Evolutionary conservation across 1,140 invertebrate species (phyloP).

Genomic region (Anadara kagoshimensis): DNA sequence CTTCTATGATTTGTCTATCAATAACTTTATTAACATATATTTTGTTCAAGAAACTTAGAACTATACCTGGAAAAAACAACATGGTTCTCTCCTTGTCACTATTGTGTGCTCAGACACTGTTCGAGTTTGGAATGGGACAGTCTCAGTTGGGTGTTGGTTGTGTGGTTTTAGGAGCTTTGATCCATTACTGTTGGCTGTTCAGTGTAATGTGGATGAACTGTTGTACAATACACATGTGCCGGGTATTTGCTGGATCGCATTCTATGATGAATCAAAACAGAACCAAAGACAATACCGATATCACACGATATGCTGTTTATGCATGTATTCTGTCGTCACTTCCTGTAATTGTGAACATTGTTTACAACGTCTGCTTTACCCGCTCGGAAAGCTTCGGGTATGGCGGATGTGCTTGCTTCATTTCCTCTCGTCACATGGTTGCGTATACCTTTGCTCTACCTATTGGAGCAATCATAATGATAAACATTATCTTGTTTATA

Average conservation of each 20-base stretch:
- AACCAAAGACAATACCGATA: too few relatives aligned
- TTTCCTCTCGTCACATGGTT: too few relatives aligned
- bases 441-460: too few relatives aligned
- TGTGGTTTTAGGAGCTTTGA: conserved; percentile 80
- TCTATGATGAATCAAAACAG: too few relatives aligned
- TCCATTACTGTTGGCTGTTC: conserved; percentile 93
- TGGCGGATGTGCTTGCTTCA: too few relatives aligned
- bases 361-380: too few relatives aligned
- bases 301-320: too few relatives aligned
- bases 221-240: conserved; percentile 80
- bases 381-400: too few relatives aligned
- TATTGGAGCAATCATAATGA: too few relatives aligned
- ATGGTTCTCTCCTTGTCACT: conserved; percentile 45
- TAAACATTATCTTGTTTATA: too few relatives aligned
- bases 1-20: conserved; percentile 42
- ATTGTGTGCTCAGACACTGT: conserved; percentile 38
- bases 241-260: conserved; percentile 77
- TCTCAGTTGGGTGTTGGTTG: conserved; percentile 54
- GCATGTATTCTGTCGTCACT: too few relatives aligned
- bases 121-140: background rate
- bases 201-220: conserved; percentile 96
- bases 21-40: conserved; percentile 42
- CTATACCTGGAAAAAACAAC: conserved; percentile 48
- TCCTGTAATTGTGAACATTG: too few relatives aligned
- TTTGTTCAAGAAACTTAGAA: conserved; percentile 34